These are phyloP conservation scores for Sander vitreus DNA, from an alignment of 2,113 vertebrate genomes.

Conservation along the genomic window DNA sequence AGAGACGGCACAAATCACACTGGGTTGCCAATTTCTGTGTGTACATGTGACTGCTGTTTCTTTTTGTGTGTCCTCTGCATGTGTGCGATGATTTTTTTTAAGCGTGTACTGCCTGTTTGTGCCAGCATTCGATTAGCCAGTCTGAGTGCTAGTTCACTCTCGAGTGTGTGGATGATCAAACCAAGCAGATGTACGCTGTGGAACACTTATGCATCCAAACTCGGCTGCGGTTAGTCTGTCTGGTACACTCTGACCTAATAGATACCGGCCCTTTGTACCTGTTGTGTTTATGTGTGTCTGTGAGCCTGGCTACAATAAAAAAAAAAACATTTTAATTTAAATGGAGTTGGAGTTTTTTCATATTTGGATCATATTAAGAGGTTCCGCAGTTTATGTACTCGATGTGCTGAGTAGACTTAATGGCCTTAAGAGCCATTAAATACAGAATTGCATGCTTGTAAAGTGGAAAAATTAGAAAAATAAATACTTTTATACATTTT, in stretches of 20 bases:
- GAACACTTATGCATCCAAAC: conserved; percentile 11
- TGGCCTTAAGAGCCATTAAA: background rate
- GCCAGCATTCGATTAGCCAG: conserved; percentile 13
- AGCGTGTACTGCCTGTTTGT: conserved; percentile 36
- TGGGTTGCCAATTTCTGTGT: background rate
- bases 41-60: background rate
- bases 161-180: conserved; percentile 37
- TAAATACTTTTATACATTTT: background rate
- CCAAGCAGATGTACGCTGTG: conserved; percentile 18
- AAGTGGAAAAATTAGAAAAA: background rate
- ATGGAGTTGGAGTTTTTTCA: background rate
- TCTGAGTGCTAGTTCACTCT: conserved; percentile 4
- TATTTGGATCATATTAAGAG: background rate
- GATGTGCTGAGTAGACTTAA: conserved; percentile 10
- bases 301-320: background rate
- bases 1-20: background rate
- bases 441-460: background rate
- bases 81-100: background rate
- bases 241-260: conserved; percentile 31
- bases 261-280: background rate
- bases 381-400: background rate
- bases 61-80: background rate
- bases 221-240: conserved; percentile 1
- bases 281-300: background rate
- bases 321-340: background rate